These are phyloP conservation scores for Mylabris phalerata DNA, from an alignment of 1,140 invertebrate species.

Conservation along the genomic window DNA sequence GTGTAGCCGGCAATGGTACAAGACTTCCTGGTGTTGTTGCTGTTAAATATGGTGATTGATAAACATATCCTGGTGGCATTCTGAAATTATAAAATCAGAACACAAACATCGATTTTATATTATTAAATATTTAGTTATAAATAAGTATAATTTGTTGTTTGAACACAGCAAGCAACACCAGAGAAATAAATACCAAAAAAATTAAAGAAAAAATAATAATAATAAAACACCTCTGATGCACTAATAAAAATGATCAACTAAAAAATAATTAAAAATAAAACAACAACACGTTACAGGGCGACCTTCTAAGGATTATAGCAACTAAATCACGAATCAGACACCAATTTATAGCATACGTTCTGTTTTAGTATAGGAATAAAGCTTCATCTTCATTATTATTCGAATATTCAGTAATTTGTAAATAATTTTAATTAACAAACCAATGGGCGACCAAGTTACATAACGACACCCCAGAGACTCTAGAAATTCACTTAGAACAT, in stretches of 20 bases:
- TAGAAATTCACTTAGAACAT: too few relatives aligned
- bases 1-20: constrained; percentile 54
- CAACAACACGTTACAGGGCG: constrained; percentile 9
- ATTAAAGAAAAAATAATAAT: background rate
- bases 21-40: constrained; percentile 54
- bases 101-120: background rate
- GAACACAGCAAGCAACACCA: constrained; percentile 34
- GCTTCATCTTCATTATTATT: background rate
- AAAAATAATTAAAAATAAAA: background rate
- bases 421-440: too few relatives aligned
- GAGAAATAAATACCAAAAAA: constrained; percentile 24
- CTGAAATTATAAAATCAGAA: constrained; percentile 45
- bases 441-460: too few relatives aligned
- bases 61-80: constrained; percentile 68
- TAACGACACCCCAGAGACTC: too few relatives aligned
- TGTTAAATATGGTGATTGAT: constrained; percentile 60
- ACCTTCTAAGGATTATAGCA: constrained; percentile 13
- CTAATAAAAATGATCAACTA: constrained; percentile 11
- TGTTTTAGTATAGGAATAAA: constrained; percentile 8
- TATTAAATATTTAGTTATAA: background rate
- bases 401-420: too few relatives aligned
- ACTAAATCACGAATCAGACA: constrained; percentile 11
- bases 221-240: constrained; percentile 20
- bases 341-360: constrained; percentile 6
- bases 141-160: background rate